Evolutionary conservation across 2,888 invertebrate species (phyloP).

Genomic region (Ichneumoninae sp.): DNA sequence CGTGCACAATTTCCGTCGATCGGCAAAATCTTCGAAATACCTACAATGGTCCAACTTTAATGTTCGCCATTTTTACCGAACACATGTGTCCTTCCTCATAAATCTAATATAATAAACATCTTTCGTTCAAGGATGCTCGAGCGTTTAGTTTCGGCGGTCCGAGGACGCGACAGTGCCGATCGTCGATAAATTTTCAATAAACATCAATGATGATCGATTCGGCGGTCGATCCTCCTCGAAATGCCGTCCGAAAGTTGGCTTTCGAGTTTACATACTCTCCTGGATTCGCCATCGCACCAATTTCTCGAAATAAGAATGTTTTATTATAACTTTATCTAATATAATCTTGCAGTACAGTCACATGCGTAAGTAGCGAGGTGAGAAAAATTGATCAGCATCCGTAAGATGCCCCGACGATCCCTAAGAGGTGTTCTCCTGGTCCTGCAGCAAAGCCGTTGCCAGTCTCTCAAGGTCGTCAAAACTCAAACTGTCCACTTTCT

Average conservation of each 20-base stretch:
- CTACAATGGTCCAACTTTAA: background rate
- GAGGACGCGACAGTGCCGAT: background rate
- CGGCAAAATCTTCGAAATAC: background rate
- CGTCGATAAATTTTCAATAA: constrained; percentile 1
- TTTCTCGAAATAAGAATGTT: constrained; percentile 9
- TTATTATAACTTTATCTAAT: constrained; percentile 6
- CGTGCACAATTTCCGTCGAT: background rate
- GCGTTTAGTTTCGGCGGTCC: no score
- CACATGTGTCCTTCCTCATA: background rate
- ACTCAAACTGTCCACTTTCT: constrained; percentile 86
- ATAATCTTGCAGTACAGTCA: constrained; percentile 11
- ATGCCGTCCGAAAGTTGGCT: background rate
- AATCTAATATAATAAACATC: background rate
- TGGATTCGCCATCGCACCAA: background rate
- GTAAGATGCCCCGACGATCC: constrained; percentile 17
- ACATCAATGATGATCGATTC: background rate
- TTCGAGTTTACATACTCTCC: background rate
- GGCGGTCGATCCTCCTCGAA: no score
- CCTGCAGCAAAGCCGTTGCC: constrained; percentile 88
- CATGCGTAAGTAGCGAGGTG: background rate
- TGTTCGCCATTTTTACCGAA: background rate
- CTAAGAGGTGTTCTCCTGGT: constrained; percentile 88
- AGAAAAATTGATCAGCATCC: constrained; percentile 4
- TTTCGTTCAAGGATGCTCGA: no score
- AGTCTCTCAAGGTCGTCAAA: constrained; percentile 87